Percentiles rank a stretch among this genome's conserved stretches.
phyloP scores from a whole-genome alignment of 2,797 vertebrate species.

The Podarcis lilfordi region DNA sequence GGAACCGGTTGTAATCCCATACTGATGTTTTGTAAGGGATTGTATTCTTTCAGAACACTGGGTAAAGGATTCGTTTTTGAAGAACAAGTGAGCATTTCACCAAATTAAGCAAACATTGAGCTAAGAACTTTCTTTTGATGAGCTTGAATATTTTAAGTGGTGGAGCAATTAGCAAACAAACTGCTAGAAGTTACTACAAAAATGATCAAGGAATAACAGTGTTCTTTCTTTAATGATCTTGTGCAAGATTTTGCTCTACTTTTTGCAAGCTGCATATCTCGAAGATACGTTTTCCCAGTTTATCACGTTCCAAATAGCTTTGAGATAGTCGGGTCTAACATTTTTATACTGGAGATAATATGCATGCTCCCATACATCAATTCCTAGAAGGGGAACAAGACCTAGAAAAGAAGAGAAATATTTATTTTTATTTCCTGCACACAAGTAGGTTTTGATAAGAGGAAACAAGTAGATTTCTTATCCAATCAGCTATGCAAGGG shows the following conservation, averaged over 20 bases:
- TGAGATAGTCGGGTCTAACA: slow-evolving; percentile 95
- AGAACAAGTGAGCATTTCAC: slow-evolving; percentile 56
- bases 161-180: slow-evolving; percentile 46
- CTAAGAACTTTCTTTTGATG: slow-evolving; percentile 56
- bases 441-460: not conserved
- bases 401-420: slow-evolving; percentile 74
- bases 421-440: too few relatives aligned
- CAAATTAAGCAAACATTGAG: slow-evolving; percentile 61
- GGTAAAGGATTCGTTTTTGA: slow-evolving; percentile 11
- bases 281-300: slow-evolving; percentile 95
- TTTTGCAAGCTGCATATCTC: slow-evolving; percentile 83
- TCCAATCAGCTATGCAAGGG: not conserved
- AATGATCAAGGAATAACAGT: slow-evolving; percentile 50
- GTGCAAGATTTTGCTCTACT: slow-evolving; percentile 74
- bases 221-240: slow-evolving; percentile 32
- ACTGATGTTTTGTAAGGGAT: slow-evolving; percentile 12
- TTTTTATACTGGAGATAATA: slow-evolving; percentile 99
- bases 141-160: slow-evolving; percentile 54
- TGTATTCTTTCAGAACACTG: slow-evolving; percentile 16
- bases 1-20: not conserved
- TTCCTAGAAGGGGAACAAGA: slow-evolving; percentile 92
- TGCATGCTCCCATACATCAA: slow-evolving; percentile 98
- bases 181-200: slow-evolving; percentile 47
- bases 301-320: slow-evolving; percentile 96
- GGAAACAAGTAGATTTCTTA: not conserved